Conservation (phyloP, 2,797 vertebrate species). For the Sebastiscus tertius region DNA sequence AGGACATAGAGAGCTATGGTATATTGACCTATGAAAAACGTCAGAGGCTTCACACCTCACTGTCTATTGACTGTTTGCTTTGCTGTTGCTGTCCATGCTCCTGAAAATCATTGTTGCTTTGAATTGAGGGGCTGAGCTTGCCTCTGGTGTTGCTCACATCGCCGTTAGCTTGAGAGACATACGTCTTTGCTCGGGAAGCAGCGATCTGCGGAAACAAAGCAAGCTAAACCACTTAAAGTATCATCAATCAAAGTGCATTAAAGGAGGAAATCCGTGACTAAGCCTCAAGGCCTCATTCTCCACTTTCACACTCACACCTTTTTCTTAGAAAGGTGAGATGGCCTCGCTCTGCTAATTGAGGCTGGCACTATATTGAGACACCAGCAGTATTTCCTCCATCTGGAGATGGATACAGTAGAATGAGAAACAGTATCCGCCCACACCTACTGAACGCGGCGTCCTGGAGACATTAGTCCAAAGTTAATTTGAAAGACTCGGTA, state of each 20-base stretch:
- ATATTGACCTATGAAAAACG: constrained; percentile 20
- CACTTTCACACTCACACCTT: constrained; percentile 33
- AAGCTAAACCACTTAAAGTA: constrained; percentile 52
- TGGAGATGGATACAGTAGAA: constrained; percentile 41
- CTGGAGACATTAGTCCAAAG: constrained; percentile 59
- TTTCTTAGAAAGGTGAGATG: constrained; percentile 43
- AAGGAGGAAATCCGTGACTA: constrained; percentile 11
- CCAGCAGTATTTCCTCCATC: constrained; percentile 42
- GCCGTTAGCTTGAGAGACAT: not conserved
- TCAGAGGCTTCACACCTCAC: constrained; percentile 15
- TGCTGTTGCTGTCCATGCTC: not conserved
- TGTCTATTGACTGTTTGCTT: constrained; percentile 8
- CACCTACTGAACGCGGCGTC: constrained; percentile 25
- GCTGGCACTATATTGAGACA: constrained; percentile 32
- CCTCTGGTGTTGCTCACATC: constrained; percentile 17
- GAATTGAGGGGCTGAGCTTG: not conserved
- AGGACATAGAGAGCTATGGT: not conserved
- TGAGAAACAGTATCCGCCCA: constrained; percentile 32
- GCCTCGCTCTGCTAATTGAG: constrained; percentile 38
- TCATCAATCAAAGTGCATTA: constrained; percentile 55
- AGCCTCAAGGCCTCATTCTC: constrained; percentile 31
- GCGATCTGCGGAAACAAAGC: constrained; percentile 28
- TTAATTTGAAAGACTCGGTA: constrained; percentile 62
- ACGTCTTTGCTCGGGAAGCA: constrained; percentile 12
- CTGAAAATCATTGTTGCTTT: constrained; percentile 26